Evolutionary conservation across 2,113 vertebrate species (phyloP), one percentile per base, ranked within the genome.

Genomic region (Theristicus caerulescens): DNA sequence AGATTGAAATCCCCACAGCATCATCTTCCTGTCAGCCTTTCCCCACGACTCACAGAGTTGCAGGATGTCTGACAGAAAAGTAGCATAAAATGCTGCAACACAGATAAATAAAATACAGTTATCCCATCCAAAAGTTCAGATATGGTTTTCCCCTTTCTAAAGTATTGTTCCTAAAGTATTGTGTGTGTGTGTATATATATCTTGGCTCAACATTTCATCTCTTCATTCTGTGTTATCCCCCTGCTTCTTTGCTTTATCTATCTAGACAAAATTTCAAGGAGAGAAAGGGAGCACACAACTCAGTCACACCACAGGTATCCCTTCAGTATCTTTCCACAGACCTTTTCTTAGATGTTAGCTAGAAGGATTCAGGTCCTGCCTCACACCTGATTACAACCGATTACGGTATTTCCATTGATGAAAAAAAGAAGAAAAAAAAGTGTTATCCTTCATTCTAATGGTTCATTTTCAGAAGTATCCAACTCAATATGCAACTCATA

Each of bases 1-100:
- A 88, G 36, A 88, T 2, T 73, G 86, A 96, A 96, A 94, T 82
- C 66, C 79, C 61, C 19, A 73, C 46, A 88, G 78, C 46, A 82
- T 47, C 81, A 82, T 88, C 81, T 82, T 95, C 94, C 86, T 88
- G 32, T 93, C 73, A 93, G 69, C 80, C 69, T 87, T 94, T 88
- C 19, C 34, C 46, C 47, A 84, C 57, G 80, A 54, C 66, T 79
- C 55, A 38, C 15, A 66, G 21, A 73, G 19, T 27, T 81, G 42
- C 62, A 61, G 67, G 84, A 74, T 44, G 0, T 32, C 59, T 96
- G 66, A 76, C 78, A 94, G 82, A 70, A 29, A 90, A 96, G 78
- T 51, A 94, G 44, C 38, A 76, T 51, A 76, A 93, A 94, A 79
- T 9, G 14, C 47, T 86, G 69, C n/a, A 67, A 70, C 22, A 73